A percentile compares a stretch with the other conserved stretches of the same genome.
Evolutionary conservation across 2,113 vertebrate genomes (phyloP).

Genomic region (Pomatorhinus ruficollis): DNA sequence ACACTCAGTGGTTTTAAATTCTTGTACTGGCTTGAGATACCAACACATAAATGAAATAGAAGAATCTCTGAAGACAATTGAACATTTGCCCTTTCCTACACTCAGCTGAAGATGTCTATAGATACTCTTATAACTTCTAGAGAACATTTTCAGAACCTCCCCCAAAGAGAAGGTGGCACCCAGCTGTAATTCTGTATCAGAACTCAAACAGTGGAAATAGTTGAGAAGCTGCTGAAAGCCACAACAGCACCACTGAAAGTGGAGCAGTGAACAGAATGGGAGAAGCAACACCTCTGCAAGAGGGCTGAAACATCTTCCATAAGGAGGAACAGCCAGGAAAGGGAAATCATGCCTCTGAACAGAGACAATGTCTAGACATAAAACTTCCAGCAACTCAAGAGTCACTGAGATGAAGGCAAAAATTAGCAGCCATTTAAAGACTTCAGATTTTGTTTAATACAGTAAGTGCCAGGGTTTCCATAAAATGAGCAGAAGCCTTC

Average conservation of each 20-base stretch:
- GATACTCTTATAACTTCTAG: neutral
- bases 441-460: neutral
- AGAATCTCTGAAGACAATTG: neutral
- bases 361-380: neutral
- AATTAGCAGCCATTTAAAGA: neutral
- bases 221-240: neutral
- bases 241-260: neutral
- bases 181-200: neutral
- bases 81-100: neutral
- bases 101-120: neutral
- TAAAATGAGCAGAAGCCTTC: neutral
- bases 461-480: neutral
- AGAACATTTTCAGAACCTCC: neutral
- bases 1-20: neutral
- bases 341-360: neutral
- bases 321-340: neutral
- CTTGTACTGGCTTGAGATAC: neutral
- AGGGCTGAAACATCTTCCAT: neutral
- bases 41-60: neutral
- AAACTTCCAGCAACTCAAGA: neutral
- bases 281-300: neutral
- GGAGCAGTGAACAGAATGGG: neutral
- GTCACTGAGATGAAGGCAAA: neutral
- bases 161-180: neutral
- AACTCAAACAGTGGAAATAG: neutral